A percentile compares a stretch with the other conserved stretches of the same genome.
Evolutionary conservation across 2,797 vertebrate genomes (phyloP).

Genomic region (Lycodopsis pacificus): DNA sequence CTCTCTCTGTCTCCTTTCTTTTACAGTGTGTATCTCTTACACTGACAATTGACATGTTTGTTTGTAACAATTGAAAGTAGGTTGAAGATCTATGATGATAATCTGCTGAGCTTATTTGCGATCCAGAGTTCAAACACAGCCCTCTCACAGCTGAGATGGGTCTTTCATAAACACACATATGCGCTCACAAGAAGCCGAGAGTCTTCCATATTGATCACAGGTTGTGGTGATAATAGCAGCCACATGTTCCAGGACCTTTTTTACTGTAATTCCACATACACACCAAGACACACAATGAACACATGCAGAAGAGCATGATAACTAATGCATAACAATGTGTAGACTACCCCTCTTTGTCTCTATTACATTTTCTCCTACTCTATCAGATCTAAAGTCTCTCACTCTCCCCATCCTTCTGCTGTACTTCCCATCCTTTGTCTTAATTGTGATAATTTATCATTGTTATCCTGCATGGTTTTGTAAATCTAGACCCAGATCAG

Average conservation of each 20-base stretch:
- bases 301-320: constrained; percentile 44
- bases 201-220: constrained; percentile 70
- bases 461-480: constrained; percentile 11
- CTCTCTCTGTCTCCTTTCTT: not conserved
- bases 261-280: constrained; percentile 74
- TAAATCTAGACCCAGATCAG: constrained; percentile 47
- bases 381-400: constrained; percentile 15
- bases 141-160: constrained; percentile 37
- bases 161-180: constrained; percentile 56
- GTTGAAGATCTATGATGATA: constrained; percentile 2
- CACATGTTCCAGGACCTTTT: constrained; percentile 78
- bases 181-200: constrained; percentile 47
- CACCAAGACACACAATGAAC: constrained; percentile 28
- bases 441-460: constrained; percentile 8
- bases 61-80: not conserved
- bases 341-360: constrained; percentile 21
- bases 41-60: not conserved
- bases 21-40: not conserved
- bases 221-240: constrained; percentile 78
- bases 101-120: constrained; percentile 14
- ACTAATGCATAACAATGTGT: constrained; percentile 38
- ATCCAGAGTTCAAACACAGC: constrained; percentile 38
- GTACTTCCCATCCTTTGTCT: constrained; percentile 16
- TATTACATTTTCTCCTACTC: not conserved
- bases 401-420: not conserved